These are phyloP conservation scores for Dasypolia templi DNA, from an alignment of 2,888 invertebrate species.

Conservation along the genomic window DNA sequence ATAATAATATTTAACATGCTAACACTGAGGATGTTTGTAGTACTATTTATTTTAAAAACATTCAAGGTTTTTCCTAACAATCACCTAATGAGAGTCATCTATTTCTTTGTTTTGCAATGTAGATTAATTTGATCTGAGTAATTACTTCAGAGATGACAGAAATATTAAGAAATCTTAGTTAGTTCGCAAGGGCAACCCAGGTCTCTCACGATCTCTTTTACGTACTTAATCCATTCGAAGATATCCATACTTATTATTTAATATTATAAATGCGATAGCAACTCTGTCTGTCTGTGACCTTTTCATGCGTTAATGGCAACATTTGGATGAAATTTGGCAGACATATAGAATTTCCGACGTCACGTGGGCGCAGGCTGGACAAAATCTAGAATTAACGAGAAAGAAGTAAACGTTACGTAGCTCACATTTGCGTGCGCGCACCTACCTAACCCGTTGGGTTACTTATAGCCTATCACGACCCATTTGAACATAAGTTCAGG, in stretches of 20 bases:
- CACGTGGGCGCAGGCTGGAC: not conserved
- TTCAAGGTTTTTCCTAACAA: not conserved
- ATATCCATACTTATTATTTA: not conserved
- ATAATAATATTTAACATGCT: not conserved
- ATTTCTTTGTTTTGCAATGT: constrained; percentile 23
- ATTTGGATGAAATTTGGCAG: not conserved
- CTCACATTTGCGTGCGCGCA: constrained; percentile 51
- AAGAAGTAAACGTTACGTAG: no score
- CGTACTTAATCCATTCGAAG: not conserved
- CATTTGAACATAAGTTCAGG: constrained; percentile 48
- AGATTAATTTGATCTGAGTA: constrained; percentile 23
- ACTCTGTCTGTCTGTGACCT: not conserved
- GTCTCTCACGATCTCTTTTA: constrained; percentile 29
- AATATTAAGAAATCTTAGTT: constrained; percentile 17
- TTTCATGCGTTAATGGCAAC: no score
- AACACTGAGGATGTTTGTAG: not conserved
- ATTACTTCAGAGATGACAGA: constrained; percentile 4
- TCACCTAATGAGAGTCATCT: not conserved
- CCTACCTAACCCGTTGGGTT: constrained; percentile 34
- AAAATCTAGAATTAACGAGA: constrained; percentile 12
- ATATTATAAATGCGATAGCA: not conserved
- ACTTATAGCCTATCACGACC: constrained; percentile 57
- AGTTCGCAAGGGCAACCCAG: constrained; percentile 29
- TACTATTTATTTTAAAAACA: constrained; percentile 1
- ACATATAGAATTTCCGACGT: not conserved